Conservation (phyloP, 2,797 vertebrate species). For the Falco columbarius region DNA sequence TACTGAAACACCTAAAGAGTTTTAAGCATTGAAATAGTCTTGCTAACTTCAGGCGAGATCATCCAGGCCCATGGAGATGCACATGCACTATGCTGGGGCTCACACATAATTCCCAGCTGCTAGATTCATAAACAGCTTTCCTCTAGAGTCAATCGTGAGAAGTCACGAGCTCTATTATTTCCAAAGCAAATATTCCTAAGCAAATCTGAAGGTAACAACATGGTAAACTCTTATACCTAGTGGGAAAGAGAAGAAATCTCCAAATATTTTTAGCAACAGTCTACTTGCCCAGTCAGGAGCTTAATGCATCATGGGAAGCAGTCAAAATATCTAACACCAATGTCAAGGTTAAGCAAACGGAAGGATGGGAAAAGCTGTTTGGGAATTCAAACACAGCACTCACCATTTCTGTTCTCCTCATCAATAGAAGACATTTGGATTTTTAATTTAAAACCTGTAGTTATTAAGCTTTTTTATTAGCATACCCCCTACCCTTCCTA, state of each 20-base stretch:
- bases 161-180: not conserved
- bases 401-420: not conserved
- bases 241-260: not conserved
- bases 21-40: not conserved
- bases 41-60: not conserved
- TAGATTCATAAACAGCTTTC: not conserved
- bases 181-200: not conserved
- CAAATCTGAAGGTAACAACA: not conserved
- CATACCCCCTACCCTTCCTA: fast-evolving
- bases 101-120: not conserved
- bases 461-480: not conserved
- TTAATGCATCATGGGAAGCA: not conserved
- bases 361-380: not conserved
- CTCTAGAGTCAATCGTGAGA: not conserved
- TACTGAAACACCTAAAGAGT: not conserved
- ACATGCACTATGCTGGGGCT: fast-evolving
- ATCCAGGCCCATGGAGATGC: not conserved
- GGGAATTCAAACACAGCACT: not conserved
- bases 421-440: not conserved
- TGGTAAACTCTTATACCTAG: not conserved
- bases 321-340: fast-evolving
- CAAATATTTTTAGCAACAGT: not conserved
- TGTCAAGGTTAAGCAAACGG: not conserved
- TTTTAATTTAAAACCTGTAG: not conserved
- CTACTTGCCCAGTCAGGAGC: not conserved